Conservation (phyloP, 2,113 vertebrate species). For the Daboia siamensis region DNA sequence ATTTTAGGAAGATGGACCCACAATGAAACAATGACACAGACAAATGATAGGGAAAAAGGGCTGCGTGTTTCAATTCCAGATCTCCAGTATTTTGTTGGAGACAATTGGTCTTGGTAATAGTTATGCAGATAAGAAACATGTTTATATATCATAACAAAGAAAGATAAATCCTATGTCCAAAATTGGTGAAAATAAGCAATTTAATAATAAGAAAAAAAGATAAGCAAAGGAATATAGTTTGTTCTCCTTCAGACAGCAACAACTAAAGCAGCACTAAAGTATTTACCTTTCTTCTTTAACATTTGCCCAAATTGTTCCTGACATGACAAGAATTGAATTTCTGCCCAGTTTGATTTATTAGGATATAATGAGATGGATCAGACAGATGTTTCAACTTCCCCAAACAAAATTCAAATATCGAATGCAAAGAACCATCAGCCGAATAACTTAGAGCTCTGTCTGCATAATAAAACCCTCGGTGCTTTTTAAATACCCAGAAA, state of each 20-base stretch:
- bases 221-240: not conserved
- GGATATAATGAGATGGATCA: slow-evolving; percentile 33
- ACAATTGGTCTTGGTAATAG: not conserved
- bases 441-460: slow-evolving; percentile 9
- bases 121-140: not conserved
- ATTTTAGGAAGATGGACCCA: not conserved
- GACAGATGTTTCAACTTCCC: slow-evolving; percentile 19
- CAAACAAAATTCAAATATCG: slow-evolving; percentile 32
- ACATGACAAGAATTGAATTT: slow-evolving; percentile 29
- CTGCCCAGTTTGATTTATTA: slow-evolving; percentile 35
- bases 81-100: not conserved
- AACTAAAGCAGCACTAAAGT: slow-evolving; percentile 26
- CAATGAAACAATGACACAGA: not conserved
- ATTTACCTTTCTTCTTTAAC: slow-evolving; percentile 8
- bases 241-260: not conserved
- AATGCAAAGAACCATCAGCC: slow-evolving; percentile 33
- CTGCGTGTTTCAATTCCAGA: not conserved
- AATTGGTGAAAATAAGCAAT: not conserved
- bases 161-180: not conserved
- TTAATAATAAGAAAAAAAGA: not conserved
- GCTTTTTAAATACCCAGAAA: slow-evolving; percentile 27
- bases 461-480: slow-evolving; percentile 20
- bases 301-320: slow-evolving; percentile 28
- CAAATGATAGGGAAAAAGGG: not conserved
- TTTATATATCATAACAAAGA: not conserved